Evolutionary conservation across 2,113 vertebrate species (phyloP), one percentile per base, ranked within the genome.

Genomic region (Semicossyphus pulcher): DNA sequence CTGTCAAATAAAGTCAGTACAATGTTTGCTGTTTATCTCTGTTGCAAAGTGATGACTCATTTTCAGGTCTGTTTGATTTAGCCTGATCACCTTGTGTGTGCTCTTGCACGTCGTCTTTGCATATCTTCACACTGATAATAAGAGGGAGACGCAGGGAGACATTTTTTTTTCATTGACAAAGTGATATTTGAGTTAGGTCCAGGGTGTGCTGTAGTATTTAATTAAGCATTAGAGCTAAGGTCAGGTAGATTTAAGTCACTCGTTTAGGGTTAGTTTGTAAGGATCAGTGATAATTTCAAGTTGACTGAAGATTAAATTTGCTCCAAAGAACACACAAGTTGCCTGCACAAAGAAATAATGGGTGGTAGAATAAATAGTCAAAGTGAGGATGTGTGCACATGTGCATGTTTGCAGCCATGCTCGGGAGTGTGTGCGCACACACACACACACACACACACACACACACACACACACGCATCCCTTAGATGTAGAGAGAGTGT

Each of bases 11-110:
- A 51, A 48, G 36, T 59, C 16, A 10, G 14, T 16, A 39, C 58
- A 74, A 67, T 80, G 32, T 37, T 25, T 62, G 45, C 23, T 52
- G 42, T 70, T 23, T 63, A 44, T 34, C 21, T 65, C 5, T 45
- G 21, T 68, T n/a, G n/a, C n/a, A n/a, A n/a, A n/a, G n/a, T n/a
- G n/a, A n/a, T n/a, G n/a, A n/a, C n/a, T n/a, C n/a, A 36, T 36
- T 64, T 65, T 63, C 21, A 56, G 57, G 51, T 64, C 48, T 57
- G 7, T 65, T 66, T 80, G 15, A 74, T 63, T 80, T 36, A 52
- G 23, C 23, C 44, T 42, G 25, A 54, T 36, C 25, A 9, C 37
- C 41, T 8, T 26, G 32, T 53, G 25, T 68, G 52, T 57, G 14
- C 7, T 42, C 8, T 58, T 20, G 34, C 8, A n/a, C n/a, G n/a